Conservation (phyloP, 2,888 invertebrate species). For the Conchocele bisecta region DNA sequence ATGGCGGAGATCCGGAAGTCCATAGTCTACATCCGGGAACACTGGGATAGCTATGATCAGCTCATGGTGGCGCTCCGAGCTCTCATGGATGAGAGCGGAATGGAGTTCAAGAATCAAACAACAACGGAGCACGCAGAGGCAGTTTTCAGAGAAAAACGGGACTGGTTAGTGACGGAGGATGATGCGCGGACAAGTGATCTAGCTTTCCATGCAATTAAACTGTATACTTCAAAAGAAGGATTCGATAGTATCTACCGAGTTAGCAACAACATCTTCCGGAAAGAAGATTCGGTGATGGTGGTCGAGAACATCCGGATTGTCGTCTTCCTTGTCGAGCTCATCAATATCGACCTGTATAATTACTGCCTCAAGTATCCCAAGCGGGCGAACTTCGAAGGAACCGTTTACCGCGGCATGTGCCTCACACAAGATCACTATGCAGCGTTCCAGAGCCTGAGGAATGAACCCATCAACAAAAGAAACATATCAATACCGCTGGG, state of each 20-base stretch:
- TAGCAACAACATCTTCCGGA: conserved; percentile 49
- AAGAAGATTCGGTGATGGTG: conserved; percentile 43
- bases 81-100: conserved; percentile 26
- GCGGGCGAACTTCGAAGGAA: conserved; percentile 48
- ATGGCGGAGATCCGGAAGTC: conserved; percentile 58
- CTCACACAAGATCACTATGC: conserved; percentile 30
- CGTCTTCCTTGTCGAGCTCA: conserved; percentile 62
- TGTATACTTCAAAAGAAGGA: conserved; percentile 56
- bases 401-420: conserved; percentile 55
- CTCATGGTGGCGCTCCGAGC: conserved; percentile 38
- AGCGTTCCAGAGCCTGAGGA: conserved; percentile 41
- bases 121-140: conserved; percentile 23
- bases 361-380: conserved; percentile 54
- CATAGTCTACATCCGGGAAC: conserved; percentile 53
- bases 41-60: conserved; percentile 53
- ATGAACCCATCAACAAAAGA: conserved; percentile 43
- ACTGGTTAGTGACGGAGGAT: conserved; percentile 31
- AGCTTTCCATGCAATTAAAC: conserved; percentile 36
- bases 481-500: conserved; percentile 61
- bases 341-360: conserved; percentile 64
- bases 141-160: conserved; percentile 32
- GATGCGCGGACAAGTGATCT: conserved; percentile 8
- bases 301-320: conserved; percentile 51
- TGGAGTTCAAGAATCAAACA: conserved; percentile 29
- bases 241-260: conserved; percentile 46